phyloP scores from a whole-genome alignment of 2,888 invertebrate genomes.

The Agrochola macilenta region DNA sequence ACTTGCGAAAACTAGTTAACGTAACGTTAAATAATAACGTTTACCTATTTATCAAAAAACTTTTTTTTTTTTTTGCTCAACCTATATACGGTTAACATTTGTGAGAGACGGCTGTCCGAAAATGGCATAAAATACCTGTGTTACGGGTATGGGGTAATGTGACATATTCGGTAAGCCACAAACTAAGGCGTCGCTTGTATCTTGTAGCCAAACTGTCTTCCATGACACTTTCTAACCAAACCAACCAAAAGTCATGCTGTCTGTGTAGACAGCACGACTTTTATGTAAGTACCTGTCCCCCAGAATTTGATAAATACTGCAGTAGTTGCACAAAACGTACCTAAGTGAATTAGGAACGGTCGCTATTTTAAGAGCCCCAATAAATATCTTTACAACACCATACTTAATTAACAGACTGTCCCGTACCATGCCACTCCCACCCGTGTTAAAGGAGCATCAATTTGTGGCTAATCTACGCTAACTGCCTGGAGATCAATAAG shows the following conservation, averaged over 20 bases:
- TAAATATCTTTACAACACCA: slow-evolving; percentile 64
- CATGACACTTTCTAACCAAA: background rate
- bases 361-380: slow-evolving; percentile 38
- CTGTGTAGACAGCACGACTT: too few relatives aligned
- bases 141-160: too few relatives aligned
- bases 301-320: background rate
- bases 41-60: background rate
- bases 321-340: background rate
- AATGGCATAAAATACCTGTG: too few relatives aligned
- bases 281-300: background rate
- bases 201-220: background rate
- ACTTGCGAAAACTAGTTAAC: too few relatives aligned
- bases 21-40: too few relatives aligned
- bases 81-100: too few relatives aligned
- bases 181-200: background rate
- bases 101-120: too few relatives aligned
- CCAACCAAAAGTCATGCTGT: too few relatives aligned
- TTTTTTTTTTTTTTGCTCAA: background rate
- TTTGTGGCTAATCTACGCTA: slow-evolving; percentile 58
- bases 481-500: slow-evolving; percentile 55
- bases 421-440: slow-evolving; percentile 55
- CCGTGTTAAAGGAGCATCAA: slow-evolving; percentile 62
- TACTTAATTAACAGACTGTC: slow-evolving; percentile 68
- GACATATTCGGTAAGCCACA: background rate
- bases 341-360: background rate